These are phyloP conservation scores for Agrilus planipennis DNA, from an alignment of 1,140 invertebrate species.

Conservation along the genomic window DNA sequence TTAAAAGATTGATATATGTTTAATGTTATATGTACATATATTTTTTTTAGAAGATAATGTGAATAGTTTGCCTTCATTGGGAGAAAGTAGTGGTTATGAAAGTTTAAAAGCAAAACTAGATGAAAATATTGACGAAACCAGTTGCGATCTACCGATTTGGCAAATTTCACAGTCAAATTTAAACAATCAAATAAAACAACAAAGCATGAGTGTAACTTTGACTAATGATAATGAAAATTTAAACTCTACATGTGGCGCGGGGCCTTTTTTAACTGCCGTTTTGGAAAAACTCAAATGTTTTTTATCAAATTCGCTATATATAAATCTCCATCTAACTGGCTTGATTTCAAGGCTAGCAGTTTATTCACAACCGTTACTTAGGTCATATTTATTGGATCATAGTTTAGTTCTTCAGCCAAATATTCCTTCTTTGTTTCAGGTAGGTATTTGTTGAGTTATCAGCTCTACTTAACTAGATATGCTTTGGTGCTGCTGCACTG, in stretches of 20 bases:
- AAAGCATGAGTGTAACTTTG: conserved; percentile 4
- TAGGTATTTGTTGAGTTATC: conserved; percentile 33
- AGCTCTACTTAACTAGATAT: conserved; percentile 1
- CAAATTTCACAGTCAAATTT: conserved; percentile 30
- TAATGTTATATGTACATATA: background rate
- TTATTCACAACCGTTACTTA: conserved; percentile 77
- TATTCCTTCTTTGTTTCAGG: conserved; percentile 82
- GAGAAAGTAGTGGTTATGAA: conserved; percentile 75
- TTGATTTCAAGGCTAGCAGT: conserved; percentile 74
- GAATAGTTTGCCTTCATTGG: conserved; percentile 56
- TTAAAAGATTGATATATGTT: background rate
- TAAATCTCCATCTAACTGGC: conserved; percentile 82
- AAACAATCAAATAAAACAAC: conserved; percentile 10
- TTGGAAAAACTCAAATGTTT: conserved; percentile 75
- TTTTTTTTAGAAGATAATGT: conserved; percentile 23
- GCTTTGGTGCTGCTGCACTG: conserved; percentile 4
- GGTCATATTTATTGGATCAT: conserved; percentile 77
- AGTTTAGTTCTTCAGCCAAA: conserved; percentile 79
- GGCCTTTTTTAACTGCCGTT: conserved; percentile 74
- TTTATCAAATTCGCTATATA: conserved; percentile 71
- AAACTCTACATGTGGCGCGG: conserved; percentile 34
- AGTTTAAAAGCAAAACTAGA: conserved; percentile 60
- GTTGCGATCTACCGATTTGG: conserved; percentile 23
- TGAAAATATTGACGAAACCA: conserved; percentile 25
- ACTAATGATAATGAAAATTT: conserved; percentile 17